phyloP scores from a whole-genome alignment of 2,113 vertebrate species.

The Hystrix brachyura region DNA sequence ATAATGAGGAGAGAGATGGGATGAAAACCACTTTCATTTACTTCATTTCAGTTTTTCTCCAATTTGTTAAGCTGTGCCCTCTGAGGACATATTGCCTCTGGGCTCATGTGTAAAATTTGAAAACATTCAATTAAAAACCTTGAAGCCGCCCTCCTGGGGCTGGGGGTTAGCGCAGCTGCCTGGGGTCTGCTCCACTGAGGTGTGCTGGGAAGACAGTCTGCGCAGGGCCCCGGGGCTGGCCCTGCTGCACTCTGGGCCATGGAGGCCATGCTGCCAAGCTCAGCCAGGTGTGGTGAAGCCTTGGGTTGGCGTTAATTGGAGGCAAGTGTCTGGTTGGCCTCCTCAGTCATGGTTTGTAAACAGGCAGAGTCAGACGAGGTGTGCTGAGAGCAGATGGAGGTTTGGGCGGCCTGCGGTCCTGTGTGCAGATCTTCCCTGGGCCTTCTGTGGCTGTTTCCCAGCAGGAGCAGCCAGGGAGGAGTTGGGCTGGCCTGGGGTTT shows the following conservation, averaged over 20 bases:
- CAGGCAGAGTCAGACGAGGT: fast-evolving
- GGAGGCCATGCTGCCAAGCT: not conserved
- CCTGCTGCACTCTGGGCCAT: not conserved
- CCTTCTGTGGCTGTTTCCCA: fast-evolving
- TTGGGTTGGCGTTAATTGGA: not conserved
- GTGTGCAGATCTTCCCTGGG: fast-evolving
- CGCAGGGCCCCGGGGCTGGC: fast-evolving
- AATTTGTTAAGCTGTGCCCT: conserved; percentile 52
- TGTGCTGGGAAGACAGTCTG: fast-evolving
- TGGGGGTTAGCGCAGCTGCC: not conserved
- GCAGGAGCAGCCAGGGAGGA: fast-evolving
- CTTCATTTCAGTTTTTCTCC: conserved; percentile 43
- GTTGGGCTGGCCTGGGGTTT: fast-evolving
- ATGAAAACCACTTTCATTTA: not conserved
- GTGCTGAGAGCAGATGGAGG: fast-evolving
- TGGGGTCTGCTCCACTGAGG: fast-evolving
- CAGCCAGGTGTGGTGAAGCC: fast-evolving
- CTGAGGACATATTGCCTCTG: conserved; percentile 34
- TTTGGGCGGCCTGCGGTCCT: fast-evolving
- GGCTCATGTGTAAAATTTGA: conserved; percentile 59
- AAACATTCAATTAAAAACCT: conserved; percentile 69
- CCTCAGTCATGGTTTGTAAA: not conserved
- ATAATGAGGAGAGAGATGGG: not conserved
- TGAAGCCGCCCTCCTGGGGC: not conserved
- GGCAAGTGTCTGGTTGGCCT: not conserved